Evolutionary conservation across 2,797 vertebrate species (phyloP).

Genomic region (Okamejei kenojei): DNA sequence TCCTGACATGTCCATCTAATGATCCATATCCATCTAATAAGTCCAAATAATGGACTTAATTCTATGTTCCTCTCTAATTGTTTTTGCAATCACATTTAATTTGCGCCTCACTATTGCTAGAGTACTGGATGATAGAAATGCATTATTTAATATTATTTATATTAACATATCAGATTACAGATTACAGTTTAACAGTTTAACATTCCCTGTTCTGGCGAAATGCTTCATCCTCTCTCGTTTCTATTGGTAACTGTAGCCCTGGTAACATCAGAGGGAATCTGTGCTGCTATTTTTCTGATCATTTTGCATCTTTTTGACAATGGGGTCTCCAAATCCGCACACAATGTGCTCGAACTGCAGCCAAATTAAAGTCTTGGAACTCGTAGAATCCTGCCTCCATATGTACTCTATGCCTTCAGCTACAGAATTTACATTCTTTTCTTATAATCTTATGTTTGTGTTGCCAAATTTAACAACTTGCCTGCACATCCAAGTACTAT

Average conservation of each 20-base stretch:
- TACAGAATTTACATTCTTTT: neutral
- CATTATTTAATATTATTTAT: neutral
- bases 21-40: too few species aligned
- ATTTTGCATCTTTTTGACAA: neutral
- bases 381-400: neutral
- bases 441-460: neutral
- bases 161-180: neutral
- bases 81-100: neutral
- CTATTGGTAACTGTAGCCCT: slow-evolving; percentile 22
- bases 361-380: neutral
- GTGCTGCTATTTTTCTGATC: neutral
- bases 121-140: neutral
- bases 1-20: too few species aligned
- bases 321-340: neutral
- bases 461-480: neutral
- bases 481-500: neutral
- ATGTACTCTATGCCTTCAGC: neutral
- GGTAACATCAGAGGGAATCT: neutral
- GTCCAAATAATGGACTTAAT: neutral
- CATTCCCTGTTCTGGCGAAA: neutral
- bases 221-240: neutral
- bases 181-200: too few species aligned
- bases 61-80: neutral
- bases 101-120: neutral
- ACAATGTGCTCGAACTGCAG: neutral